Percentiles rank a stretch among this genome's conserved stretches.
Evolutionary conservation across 1,140 invertebrate genomes (phyloP).

Genomic region (Habropoda laboriosa): DNA sequence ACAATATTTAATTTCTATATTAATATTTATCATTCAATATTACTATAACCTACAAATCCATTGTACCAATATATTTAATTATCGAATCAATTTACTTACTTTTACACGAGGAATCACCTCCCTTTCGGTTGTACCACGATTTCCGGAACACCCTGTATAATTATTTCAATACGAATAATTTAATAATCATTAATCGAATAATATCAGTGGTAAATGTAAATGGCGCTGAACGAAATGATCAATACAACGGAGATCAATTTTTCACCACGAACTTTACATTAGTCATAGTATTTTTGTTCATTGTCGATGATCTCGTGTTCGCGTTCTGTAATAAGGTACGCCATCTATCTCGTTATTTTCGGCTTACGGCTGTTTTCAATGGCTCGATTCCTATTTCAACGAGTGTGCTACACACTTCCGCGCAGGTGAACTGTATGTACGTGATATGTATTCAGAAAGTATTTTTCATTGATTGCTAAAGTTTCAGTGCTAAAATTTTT

Average conservation of each 20-base stretch:
- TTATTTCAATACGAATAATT: too few species aligned
- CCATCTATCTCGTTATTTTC: conserved; percentile 72
- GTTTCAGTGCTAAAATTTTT: background rate
- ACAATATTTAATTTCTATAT: too few species aligned
- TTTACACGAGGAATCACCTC: too few species aligned
- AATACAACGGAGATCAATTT: background rate
- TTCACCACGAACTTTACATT: conserved; percentile 26
- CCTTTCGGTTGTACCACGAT: too few species aligned
- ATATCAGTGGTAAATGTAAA: background rate
- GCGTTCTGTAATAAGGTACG: conserved; percentile 55
- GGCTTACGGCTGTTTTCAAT: conserved; percentile 67
- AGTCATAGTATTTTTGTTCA: conserved; percentile 56
- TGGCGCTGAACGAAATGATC: background rate
- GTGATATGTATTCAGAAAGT: background rate
- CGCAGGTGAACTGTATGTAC: background rate
- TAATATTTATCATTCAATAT: too few species aligned
- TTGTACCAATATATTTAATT: too few species aligned
- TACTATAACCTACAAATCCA: too few species aligned
- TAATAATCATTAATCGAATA: too few species aligned
- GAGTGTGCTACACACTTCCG: background rate
- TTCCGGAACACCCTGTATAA: too few species aligned
- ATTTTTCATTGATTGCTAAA: background rate
- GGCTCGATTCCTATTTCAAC: conserved; percentile 10
- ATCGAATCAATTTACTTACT: too few species aligned
- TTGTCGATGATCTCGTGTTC: conserved; percentile 37